Conservation (phyloP, 23 tunicate genomes). For the Styela clava region DNA sequence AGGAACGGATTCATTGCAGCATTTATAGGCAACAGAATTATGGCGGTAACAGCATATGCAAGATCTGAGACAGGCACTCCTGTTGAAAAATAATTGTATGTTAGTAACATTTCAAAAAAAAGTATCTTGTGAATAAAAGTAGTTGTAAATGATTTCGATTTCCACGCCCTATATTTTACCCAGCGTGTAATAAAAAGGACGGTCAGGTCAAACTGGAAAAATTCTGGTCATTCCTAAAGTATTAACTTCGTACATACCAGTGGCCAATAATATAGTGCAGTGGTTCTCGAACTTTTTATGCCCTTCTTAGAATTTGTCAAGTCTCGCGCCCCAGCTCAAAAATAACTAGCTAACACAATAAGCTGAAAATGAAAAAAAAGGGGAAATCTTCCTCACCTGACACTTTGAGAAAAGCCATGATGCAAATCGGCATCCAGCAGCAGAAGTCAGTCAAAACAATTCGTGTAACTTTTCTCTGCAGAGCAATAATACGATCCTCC, state of each 20-base stretch:
- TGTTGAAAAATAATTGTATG: neutral
- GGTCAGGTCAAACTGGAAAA: too few relatives aligned
- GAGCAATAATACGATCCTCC: neutral
- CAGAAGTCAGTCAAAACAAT: constrained; percentile 41
- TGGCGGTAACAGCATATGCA: constrained; percentile 77
- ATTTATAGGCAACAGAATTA: constrained; percentile 76
- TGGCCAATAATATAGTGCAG: too few relatives aligned
- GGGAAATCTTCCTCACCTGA: constrained; percentile 28
- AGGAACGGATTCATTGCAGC: constrained; percentile 74
- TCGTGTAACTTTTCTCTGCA: constrained; percentile 52
- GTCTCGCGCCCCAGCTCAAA: too few relatives aligned
- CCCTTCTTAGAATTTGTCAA: too few relatives aligned
- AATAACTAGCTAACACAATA: too few relatives aligned
- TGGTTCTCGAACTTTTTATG: too few relatives aligned
- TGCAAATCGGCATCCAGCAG: constrained; percentile 68
- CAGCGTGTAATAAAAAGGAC: too few relatives aligned
- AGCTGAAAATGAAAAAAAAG: too few relatives aligned
- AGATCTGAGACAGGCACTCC: constrained; percentile 31
- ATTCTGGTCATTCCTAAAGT: too few relatives aligned
- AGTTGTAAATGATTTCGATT: neutral
- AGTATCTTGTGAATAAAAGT: too few relatives aligned
- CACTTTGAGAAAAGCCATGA: constrained; percentile 46
- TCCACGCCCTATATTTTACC: neutral
- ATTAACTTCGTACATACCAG: too few relatives aligned
- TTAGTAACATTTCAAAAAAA: too few relatives aligned